Evolutionary conservation across 2,113 vertebrate genomes (phyloP), one percentile per base, ranked within the genome.

Genomic region (Oreochromis niloticus): DNA sequence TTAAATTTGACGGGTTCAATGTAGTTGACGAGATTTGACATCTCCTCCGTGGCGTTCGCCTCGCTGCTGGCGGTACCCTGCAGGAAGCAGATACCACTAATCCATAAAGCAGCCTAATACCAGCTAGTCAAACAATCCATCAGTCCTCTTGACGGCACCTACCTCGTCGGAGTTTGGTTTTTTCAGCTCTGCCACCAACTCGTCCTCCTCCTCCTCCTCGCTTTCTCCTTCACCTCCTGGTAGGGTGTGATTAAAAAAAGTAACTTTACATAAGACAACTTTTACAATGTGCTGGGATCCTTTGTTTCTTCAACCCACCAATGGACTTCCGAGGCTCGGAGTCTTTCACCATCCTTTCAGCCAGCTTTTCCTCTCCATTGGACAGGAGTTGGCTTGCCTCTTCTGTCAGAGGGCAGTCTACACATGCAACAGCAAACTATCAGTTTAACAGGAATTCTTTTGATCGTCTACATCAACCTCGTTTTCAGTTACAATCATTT

Each of bases 31-130:
- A 98, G 95, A 0, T 96, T 98, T 1, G 98, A 98, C 98, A 98
- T 98, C 93, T 98, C 98, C 93, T 98, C 97, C 0, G 98, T 98
- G 89, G 98, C 98, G 1, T 97, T 97, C 22, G 97, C 98, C 88
- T 98, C 98, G n/a, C 97, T 98, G 94, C 97, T 97, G 56, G 98
- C 98, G 0, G 98, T 98, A 48, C 98, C 98, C 98, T 98, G 93
- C 5, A 13, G 39, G 34, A 48, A n/a, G 27, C 48, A 87, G 30
- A 92, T 24, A 43, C 17, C 57, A 59, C 13, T 3, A 9, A 87
- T 81, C 82, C 41, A 22, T 93, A 85, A 90, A 34, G 85, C 88
- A 30, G 43, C 57, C 75, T 10, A 17, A 78, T 13, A 34, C 11
- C 80, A 36, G 7, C 6, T 81, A 4, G 19, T 82, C 73, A 83